Base-by-base conservation (phyloP, 2,797 vertebrate species). In the Gallinago nigripennis region DNA sequence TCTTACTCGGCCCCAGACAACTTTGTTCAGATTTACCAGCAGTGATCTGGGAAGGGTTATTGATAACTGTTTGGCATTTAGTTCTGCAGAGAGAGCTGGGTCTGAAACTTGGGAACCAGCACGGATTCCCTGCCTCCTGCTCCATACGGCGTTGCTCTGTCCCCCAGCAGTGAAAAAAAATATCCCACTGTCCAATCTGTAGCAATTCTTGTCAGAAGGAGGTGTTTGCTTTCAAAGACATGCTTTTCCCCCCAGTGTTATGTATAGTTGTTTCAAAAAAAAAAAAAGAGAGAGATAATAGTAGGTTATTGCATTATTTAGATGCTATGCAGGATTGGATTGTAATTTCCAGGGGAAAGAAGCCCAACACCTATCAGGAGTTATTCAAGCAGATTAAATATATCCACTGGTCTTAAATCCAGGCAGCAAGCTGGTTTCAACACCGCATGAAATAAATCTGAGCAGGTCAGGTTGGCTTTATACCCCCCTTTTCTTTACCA, bases 281-380 rank as follows among this genome's bases (percentile, higher is more conserved):
- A 43, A 41, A 41, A 86, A 57, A 83, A 56, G 92, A 83, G 58
- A 88, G 76, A 37, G 28, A 76, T 51, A 93, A 28, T 6, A 90
- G 57, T n/a, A 82, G 50, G 56, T 69, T 94, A 64, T 66, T 91
- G 79, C 50, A 89, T 92, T 96, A 87, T 95, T 94, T 85, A 94
- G 66, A 56, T 76, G n/a, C 35, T 25, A 65, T 57, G 75, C 61
- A 83, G 90, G 72, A 66, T 37, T 78, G 30, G 85, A 84, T 82
- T 86, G 33, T 79, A 54, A 96, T 94, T 96, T 96, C 80, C 77
- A 60, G 65, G 30, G 80, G 75, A 64, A 90, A 86, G 60, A 80
- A 96, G 77, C 70, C 86, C 54, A 81, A 58, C 46, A 79, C 30
- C 45, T 51, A 31, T 76, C 69, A 92, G 60, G 50, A 94, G 33